These are phyloP conservation scores for Graptemys geographica DNA, from an alignment of 2,797 vertebrate genomes.

Conservation along the genomic window DNA sequence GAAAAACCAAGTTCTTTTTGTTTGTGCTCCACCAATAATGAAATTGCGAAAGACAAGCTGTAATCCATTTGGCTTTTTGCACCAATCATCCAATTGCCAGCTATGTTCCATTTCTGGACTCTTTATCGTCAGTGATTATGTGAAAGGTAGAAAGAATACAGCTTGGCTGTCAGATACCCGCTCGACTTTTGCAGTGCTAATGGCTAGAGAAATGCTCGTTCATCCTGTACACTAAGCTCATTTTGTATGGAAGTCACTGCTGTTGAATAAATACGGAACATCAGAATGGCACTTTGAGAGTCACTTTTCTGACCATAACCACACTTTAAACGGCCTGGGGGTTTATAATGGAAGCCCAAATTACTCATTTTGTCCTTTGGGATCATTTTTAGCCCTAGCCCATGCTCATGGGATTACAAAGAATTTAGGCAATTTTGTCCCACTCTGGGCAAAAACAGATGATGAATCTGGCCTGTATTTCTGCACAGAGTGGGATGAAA, in stretches of 20 bases:
- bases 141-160: constrained; percentile 26
- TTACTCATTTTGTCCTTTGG: background rate
- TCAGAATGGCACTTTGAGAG: background rate
- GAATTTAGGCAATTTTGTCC: background rate
- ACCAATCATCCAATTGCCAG: background rate
- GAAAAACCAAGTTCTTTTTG: constrained; percentile 14
- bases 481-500: background rate
- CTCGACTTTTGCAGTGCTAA: background rate
- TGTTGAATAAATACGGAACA: background rate
- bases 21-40: background rate
- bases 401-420: background rate
- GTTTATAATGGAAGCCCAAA: background rate
- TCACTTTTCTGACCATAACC: background rate
- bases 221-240: background rate
- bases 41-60: constrained; percentile 49
- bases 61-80: background rate
- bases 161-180: background rate
- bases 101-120: background rate
- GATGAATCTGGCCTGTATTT: background rate
- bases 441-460: background rate
- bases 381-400: background rate
- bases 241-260: background rate
- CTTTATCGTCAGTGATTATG: background rate
- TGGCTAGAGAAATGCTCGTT: background rate
- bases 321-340: background rate